Base-by-base conservation (phyloP, 2,113 vertebrate genomes). In the Microcebus ravelobensis region DNA sequence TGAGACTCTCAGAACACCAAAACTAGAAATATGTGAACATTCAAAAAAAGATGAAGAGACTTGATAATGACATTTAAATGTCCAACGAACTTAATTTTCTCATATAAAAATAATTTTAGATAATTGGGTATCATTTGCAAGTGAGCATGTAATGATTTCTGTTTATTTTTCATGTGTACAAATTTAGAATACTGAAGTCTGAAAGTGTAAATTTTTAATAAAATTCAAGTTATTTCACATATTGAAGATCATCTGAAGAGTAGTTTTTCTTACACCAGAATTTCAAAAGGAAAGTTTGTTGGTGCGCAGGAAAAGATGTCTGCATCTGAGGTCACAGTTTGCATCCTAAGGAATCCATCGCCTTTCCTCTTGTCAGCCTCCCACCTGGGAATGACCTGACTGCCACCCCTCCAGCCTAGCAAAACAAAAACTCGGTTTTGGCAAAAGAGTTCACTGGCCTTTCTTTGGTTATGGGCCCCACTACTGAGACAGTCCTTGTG, bases 191-290 rank as follows among this genome's bases (percentile, higher is more conserved):
- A 55, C 20, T 39, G 48, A 59, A 29, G 3, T 87, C 65, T 84
- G n/a, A 81, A 87, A 68, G 65, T 95, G 65, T 55, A 87, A 20
- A 88, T 88, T 84, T 94, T 91, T 71, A 95, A 93, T 90, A 79
- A 96, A 87, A n/a, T 77, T 61, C 50, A 95, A 57, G 20, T 57
- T 17, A 52, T 79, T 95, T 88, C 39, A 79, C 55, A 67, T 73
- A 59, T 2, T 67, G 61, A 67, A 39, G 85, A 68, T 59, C 36
- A 74, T 67, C 42, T 59, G 34, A 73, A 48, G 70, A 9, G 14
- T 65, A 73, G 34, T 61, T 86, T 83, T 90, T 90, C 34, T 90
- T 59, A 77, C 7, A 20, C 82, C 77, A 91, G 61, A 91, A 83
- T 65, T 76, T 82, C 87, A 63, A 34, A 68, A 77, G 65, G 50